Conservation (phyloP, 2,113 vertebrate genomes). For the Patagioenas fasciata region DNA sequence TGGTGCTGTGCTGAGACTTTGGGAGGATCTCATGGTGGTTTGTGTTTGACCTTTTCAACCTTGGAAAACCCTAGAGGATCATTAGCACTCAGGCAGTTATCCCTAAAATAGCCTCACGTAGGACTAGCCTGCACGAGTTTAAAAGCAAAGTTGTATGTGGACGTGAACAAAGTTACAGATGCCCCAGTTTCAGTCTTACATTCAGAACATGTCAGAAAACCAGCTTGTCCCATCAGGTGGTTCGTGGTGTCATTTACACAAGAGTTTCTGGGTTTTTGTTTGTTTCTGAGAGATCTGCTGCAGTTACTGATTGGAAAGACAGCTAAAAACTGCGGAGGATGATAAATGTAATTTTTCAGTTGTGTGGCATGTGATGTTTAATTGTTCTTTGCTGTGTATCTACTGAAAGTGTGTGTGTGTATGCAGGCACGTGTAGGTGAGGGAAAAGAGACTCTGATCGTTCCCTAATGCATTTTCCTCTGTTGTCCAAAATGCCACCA, state of each 20-base stretch:
- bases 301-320: background rate
- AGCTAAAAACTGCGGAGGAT: background rate
- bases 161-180: background rate
- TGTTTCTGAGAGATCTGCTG: background rate
- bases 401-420: background rate
- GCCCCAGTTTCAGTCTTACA: background rate
- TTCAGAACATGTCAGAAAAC: background rate
- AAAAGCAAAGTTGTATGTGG: background rate
- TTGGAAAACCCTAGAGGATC: background rate
- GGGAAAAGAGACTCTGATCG: background rate
- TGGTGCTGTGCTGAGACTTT: background rate
- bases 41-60: background rate
- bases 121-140: background rate
- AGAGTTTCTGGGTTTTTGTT: background rate
- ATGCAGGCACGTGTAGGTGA: fast-evolving
- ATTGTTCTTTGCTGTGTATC: background rate
- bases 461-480: background rate
- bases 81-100: background rate
- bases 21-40: background rate
- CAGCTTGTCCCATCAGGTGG: background rate
- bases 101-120: background rate
- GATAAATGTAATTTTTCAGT: background rate
- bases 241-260: background rate
- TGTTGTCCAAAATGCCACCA: background rate
- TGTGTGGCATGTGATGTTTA: background rate